These are phyloP conservation scores for Thalassoma bifasciatum DNA, from an alignment of 2,113 vertebrate genomes.

Conservation along the genomic window DNA sequence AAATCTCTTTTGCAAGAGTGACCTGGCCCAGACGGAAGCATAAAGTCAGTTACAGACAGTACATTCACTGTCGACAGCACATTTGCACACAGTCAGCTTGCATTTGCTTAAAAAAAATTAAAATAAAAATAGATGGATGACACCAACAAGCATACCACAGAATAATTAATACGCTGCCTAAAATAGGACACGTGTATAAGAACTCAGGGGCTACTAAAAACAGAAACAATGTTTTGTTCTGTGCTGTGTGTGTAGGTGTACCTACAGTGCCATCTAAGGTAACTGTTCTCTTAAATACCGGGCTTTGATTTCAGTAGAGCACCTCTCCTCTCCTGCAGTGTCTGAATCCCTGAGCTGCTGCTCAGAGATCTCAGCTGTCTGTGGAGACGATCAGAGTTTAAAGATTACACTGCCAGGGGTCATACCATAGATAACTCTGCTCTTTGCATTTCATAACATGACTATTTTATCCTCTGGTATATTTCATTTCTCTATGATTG, in stretches of 20 bases:
- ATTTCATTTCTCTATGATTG: neutral
- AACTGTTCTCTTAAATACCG: constrained; percentile 15
- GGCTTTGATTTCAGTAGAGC: constrained; percentile 4
- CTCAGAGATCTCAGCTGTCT: constrained; percentile 10
- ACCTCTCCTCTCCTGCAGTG: constrained; percentile 29
- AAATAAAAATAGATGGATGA: no score
- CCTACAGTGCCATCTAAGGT: constrained; percentile 40
- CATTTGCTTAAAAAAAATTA: no score
- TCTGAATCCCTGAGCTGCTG: constrained; percentile 35
- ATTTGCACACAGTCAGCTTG: no score
- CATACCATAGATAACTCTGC: neutral
- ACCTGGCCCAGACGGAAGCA: no score
- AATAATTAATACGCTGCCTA: no score
- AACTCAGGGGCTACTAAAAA: no score
- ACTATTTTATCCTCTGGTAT: neutral
- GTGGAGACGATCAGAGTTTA: constrained; percentile 1
- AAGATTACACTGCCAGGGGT: constrained; percentile 13
- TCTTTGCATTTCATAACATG: constrained; percentile 18
- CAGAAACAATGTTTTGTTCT: neutral
- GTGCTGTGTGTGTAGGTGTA: constrained; percentile 4
- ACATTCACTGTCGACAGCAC: no score
- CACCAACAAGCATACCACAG: no score
- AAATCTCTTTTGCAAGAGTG: no score
- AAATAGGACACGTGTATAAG: no score
- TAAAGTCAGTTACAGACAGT: no score